Conservation (phyloP, 2,113 vertebrate species). For the Aldabrachelys gigantea region DNA sequence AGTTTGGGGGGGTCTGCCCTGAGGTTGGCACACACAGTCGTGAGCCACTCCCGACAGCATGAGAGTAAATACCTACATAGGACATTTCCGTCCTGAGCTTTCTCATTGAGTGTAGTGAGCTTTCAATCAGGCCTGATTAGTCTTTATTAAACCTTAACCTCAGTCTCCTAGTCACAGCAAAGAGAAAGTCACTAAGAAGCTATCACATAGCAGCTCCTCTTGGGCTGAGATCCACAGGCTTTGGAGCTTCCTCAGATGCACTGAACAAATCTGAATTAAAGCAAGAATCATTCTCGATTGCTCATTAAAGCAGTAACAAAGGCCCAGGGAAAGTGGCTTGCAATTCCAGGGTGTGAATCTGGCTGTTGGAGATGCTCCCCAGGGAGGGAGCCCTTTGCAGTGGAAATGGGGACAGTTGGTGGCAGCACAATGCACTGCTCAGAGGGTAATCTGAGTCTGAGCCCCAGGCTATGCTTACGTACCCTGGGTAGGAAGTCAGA, state of each 20-base stretch:
- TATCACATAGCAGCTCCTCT: neutral
- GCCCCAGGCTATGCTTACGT: neutral
- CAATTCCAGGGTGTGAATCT: neutral
- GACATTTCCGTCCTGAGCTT: neutral
- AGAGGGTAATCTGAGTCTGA: neutral
- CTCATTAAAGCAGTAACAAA: too few relatives aligned
- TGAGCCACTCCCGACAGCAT: neutral
- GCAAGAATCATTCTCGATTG: too few relatives aligned
- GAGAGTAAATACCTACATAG: neutral
- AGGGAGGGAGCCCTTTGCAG: neutral
- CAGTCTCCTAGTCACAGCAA: neutral
- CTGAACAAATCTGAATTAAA: too few relatives aligned
- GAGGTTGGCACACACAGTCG: neutral
- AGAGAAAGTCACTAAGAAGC: fast-evolving
- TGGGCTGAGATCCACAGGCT: too few relatives aligned
- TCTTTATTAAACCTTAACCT: neutral
- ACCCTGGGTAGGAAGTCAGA: neutral
- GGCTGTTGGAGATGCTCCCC: neutral
- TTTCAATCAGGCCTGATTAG: fast-evolving
- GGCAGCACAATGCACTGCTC: neutral
- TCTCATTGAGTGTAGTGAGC: neutral
- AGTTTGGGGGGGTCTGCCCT: neutral
- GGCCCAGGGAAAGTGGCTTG: neutral
- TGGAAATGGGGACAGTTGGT: too few relatives aligned
- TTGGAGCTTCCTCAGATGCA: too few relatives aligned